Conservation (phyloP, 2,888 invertebrate genomes). For the Acleris sparsana region DNA sequence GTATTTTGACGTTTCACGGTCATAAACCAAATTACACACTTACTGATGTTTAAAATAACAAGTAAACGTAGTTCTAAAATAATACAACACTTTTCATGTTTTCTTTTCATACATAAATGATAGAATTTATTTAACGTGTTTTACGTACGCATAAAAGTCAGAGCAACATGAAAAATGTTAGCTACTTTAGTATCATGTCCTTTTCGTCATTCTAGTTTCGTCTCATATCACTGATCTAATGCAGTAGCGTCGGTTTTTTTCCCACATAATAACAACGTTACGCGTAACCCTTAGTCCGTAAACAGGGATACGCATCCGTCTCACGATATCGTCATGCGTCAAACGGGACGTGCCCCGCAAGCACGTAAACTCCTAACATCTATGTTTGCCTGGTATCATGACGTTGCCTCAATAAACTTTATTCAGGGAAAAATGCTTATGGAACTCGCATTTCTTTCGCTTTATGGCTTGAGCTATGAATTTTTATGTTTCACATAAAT, state of each 20-base stretch:
- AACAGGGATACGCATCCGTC: background rate
- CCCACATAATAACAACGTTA: conserved; percentile 4
- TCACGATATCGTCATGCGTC: conserved; percentile 12
- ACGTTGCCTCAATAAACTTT: conserved; percentile 13
- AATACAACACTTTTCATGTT: too few species aligned
- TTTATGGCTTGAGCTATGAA: background rate
- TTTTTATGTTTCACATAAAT: background rate
- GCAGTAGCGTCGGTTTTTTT: background rate
- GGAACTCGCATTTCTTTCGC: background rate
- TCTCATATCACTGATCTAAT: conserved; percentile 8
- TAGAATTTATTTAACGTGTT: too few species aligned
- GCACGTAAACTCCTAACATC: conserved; percentile 5
- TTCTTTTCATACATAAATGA: too few species aligned
- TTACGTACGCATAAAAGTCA: too few species aligned
- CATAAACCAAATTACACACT: conserved; percentile 8
- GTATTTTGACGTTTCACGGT: conserved; percentile 19
- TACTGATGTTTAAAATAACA: background rate
- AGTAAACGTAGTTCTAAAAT: background rate
- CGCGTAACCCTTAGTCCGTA: background rate
- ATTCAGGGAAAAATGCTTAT: conserved; percentile 8
- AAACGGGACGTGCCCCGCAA: conserved; percentile 6
- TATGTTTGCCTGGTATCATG: conserved; percentile 14
- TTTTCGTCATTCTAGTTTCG: background rate
- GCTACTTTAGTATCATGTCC: background rate
- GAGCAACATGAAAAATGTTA: background rate